Evolutionary conservation across 2,113 vertebrate genomes (phyloP), one percentile per base, ranked within the genome.

Genomic region (Dolichallabes microphthalmus): DNA sequence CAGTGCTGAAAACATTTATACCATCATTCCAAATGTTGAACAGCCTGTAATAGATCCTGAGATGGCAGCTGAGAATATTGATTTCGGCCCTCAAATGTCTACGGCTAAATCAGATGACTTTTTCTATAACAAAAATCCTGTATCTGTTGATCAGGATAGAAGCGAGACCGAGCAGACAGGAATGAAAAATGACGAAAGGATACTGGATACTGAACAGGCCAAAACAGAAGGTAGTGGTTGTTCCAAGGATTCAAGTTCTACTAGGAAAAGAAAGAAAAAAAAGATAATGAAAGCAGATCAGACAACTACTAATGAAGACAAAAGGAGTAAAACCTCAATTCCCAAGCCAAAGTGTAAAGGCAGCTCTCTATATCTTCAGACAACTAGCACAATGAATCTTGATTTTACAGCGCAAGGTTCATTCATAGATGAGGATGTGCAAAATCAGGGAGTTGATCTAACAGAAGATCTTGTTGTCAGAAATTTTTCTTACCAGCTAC

Each of bases 21-120:
- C 82, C 25, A 86, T 89, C 45, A 35, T 85, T 66, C 39, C 85
- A 5, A 79, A 89, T 52, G 58, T 79, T 77, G 74, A 83, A 73
- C 30, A 35, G 4, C 15, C 83, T 61, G 3, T 7, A 45, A 22
- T 45, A 53, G 12, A 35, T 52, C 76, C 52, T 55, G 80, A 58
- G 14, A 55, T 4, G 20, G 63, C 35, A 30, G 1, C 30, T 9
- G 76, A 79, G 1, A 11, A 22, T 74, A 11, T 53, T 75, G 7
- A 74, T 5, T 45, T 39, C 2, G 45, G 6, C 25, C 11, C 71
- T 50, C 7, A 25, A 74, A 74, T 20, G 2, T 22, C 19, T 12
- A 12, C 22, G 68, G 50, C 15, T 27, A 53, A 82, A 55, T 35
- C 80, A 52, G 10, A 53, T 8, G 45, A 45, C 45, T 45, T 45